These are phyloP conservation scores for Fulmarus glacialis DNA, from an alignment of 2,113 vertebrate genomes.

Conservation along the genomic window DNA sequence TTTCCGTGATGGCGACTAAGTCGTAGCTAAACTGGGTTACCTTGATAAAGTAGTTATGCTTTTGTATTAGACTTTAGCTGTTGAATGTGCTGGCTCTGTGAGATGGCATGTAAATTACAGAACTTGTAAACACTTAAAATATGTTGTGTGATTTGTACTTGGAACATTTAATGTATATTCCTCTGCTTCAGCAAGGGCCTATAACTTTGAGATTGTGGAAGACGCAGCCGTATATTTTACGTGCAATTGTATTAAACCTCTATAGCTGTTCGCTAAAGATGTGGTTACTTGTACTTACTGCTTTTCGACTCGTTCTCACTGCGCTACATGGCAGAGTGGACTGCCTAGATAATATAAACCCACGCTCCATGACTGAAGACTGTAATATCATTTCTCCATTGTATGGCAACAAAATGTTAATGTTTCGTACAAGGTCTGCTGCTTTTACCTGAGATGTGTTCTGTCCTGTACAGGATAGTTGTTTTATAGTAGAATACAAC, in stretches of 20 bases:
- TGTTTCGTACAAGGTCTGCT: neutral
- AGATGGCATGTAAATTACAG: neutral
- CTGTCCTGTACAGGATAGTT: neutral
- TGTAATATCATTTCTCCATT: neutral
- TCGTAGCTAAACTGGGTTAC: neutral
- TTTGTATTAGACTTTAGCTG: neutral
- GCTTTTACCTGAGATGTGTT: neutral
- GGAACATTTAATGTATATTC: neutral
- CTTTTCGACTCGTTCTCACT: neutral
- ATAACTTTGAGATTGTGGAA: neutral
- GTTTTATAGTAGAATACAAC: neutral
- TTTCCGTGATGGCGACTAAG: too few species aligned
- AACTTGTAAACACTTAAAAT: neutral
- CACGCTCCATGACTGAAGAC: neutral
- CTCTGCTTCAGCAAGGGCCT: neutral
- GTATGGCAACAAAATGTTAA: conserved; percentile 16
- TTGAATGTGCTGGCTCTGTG: neutral
- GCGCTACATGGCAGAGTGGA: neutral
- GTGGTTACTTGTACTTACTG: neutral
- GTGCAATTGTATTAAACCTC: neutral
- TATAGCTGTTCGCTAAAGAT: neutral
- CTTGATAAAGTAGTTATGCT: neutral
- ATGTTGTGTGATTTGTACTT: neutral
- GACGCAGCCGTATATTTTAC: neutral
- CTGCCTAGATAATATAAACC: neutral